Base-by-base conservation (phyloP, 1,140 invertebrate genomes). In the Habropoda laboriosa region DNA sequence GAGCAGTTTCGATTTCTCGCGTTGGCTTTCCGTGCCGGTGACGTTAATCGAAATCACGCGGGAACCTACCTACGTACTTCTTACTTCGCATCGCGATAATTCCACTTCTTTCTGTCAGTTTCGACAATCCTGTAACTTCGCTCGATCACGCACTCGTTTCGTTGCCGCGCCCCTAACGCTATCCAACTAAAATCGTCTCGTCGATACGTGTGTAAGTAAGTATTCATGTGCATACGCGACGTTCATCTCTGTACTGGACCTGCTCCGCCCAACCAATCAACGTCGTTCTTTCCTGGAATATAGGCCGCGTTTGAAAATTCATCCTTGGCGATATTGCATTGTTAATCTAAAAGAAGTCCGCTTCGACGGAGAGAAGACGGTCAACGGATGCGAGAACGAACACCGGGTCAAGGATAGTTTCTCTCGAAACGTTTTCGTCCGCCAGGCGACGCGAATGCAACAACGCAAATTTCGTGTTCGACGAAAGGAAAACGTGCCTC, bases 361-460 rank as follows among this genome's bases (percentile, higher is more conserved):
- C 18, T 21, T 49, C 47, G 47, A 49, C 47, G 47, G 47, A 49
- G 16, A 49, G n/a, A n/a, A n/a, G n/a, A n/a, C n/a, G n/a, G n/a
- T n/a, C n/a, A n/a, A 27, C n/a, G 12, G 16, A 72, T 58, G 66
- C 70, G 71, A 27, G 61, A 73, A 40, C 42, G 61, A 73, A 40
- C 42, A 27, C 18, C 71, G 55, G 77, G 70, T 80, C 81, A 75
- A 82, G 77, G 57, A 75, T 80, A 42, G 45, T 47, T 75, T 30
- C 70, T 51, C 27, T 51, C 32, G 6, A 53, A 16, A 13, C 13
- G 5, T 73, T 47, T 61, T 47, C 32, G n/a, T 47, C 21, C 21
- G 45, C 45, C 24, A 16, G 8, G 21, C 47, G 47, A 51, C 47
- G 18, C 67, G n/a, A n/a, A n/a, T n/a, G 67, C 27, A 7, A 30